A percentile compares a stretch with the other conserved stretches of the same genome.
These are phyloP conservation scores for Nyctereutes procyonoides DNA, from an alignment of 2,113 vertebrate species.

Conservation along the genomic window DNA sequence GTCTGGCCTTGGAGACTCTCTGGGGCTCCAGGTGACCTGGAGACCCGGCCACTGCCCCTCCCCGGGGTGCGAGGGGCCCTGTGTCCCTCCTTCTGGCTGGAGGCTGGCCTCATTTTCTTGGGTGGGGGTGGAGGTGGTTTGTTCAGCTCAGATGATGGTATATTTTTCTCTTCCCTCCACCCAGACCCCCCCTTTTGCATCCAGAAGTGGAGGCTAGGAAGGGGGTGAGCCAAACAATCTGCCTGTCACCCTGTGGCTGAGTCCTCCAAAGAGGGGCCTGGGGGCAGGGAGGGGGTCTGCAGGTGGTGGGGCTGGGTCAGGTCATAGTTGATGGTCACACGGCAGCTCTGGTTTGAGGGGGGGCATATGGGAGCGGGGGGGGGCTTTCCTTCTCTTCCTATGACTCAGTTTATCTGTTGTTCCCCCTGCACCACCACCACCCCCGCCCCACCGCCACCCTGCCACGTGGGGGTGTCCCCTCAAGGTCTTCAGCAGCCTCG, in stretches of 20 bases:
- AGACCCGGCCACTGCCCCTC: background rate
- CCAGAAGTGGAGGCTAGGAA: background rate
- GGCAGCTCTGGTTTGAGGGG: conserved; percentile 32
- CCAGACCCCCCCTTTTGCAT: background rate
- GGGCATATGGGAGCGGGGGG: background rate
- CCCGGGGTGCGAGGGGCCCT: background rate
- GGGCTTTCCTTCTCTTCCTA: background rate
- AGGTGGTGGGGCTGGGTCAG: background rate
- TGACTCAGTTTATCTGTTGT: background rate
- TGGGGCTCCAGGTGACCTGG: background rate
- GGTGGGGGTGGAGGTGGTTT: background rate
- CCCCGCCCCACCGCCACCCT: background rate
- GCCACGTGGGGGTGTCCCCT: background rate
- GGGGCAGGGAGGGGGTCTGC: background rate
- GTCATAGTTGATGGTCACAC: background rate
- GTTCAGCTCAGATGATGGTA: background rate
- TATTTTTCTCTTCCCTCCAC: background rate
- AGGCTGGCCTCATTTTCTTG: background rate
- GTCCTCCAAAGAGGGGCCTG: background rate
- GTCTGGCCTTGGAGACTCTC: conserved; percentile 56
- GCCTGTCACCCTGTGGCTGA: fast-evolving
- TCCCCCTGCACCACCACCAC: background rate
- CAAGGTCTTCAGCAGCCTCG: fast-evolving
- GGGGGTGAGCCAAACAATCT: background rate
- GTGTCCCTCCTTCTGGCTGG: background rate